Evolutionary conservation across 2,888 invertebrate species (phyloP), one percentile per base, ranked within the genome.

Genomic region (Nasonia oneida): DNA sequence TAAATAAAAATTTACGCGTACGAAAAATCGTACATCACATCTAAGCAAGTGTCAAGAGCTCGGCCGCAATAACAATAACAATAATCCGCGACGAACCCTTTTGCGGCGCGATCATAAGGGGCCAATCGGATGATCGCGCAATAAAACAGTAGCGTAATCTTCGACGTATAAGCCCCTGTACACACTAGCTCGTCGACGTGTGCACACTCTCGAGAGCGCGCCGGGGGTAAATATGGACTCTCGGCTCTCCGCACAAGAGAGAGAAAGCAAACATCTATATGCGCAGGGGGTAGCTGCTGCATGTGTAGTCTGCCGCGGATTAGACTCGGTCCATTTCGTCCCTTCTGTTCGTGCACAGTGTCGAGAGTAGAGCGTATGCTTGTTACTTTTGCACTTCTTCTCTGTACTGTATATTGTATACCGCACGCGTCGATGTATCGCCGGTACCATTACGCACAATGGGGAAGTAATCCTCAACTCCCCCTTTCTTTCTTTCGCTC

Each of bases 311-410:
- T 91, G 29, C 42, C 29, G 18, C 87, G 92, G 93, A 93, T 93
- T 93, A 93, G 92, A 90, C 89, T 91, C 92, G 92, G 92, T 93
- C 92, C 93, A 92, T 93, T 93, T 92, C 90, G 90, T 90, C 92
- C 93, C 92, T 93, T 92, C 91, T 93, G 93, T 92, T 92, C 90
- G 10, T n/a, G n/a, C 29, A 57, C 61, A 47, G 12, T 64, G 8
- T 37, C n/a, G 73, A 18, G 42, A 39, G 37, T 37, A 37, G 71
- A n/a, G 74, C 64, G 29, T 42, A 33, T 33, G 71, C 78, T 50
- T n/a, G 73, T 37, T 79, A 79, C 79, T 79, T 79, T 79, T 42
- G 61, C 67, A 75, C 75, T 84, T 53, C 57, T 77, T 67, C 33
- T 33, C 3, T 29, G 29, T 29, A 1, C 14, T 71, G 10, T 79